phyloP scores from a whole-genome alignment of 2,888 invertebrate species.

The Drosophila birchii region DNA sequence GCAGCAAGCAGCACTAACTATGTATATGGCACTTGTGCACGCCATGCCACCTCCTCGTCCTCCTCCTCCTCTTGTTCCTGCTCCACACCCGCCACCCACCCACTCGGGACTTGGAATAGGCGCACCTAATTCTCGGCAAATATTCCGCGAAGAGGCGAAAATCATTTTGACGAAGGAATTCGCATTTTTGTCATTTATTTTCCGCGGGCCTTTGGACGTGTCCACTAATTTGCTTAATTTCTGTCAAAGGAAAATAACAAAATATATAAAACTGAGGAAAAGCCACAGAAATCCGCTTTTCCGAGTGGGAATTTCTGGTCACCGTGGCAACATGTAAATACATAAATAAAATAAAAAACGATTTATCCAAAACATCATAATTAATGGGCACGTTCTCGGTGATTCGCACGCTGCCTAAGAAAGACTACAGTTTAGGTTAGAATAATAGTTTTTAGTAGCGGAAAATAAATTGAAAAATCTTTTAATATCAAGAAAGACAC shows the following conservation, averaged over 20 bases:
- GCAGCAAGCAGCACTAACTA: constrained; percentile 32
- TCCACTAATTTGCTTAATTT: constrained; percentile 76
- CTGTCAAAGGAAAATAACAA: constrained; percentile 51
- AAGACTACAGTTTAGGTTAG: constrained; percentile 5
- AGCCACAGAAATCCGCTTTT: constrained; percentile 39
- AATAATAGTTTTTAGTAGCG: background rate
- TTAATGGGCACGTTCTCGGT: constrained; percentile 41
- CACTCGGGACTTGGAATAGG: constrained; percentile 36
- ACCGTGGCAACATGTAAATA: constrained; percentile 63
- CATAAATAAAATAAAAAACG: constrained; percentile 28
- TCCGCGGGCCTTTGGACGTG: constrained; percentile 50
- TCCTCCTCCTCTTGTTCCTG: background rate
- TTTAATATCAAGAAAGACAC: background rate
- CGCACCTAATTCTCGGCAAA: constrained; percentile 60
- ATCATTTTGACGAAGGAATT: constrained; percentile 50
- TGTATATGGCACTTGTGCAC: constrained; percentile 60
- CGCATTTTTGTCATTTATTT: constrained; percentile 51
- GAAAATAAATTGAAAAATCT: no score
- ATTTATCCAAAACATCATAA: constrained; percentile 67
- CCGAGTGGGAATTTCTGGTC: constrained; percentile 43
- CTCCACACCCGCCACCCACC: constrained; percentile 8
- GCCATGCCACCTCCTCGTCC: constrained; percentile 28
- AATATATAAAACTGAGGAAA: constrained; percentile 13
- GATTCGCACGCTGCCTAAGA: background rate
- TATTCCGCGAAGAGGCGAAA: constrained; percentile 28